Evolutionary conservation across 1,140 invertebrate species (phyloP), one percentile per base, ranked within the genome.

Genomic region (Cryptotermes secundus): DNA sequence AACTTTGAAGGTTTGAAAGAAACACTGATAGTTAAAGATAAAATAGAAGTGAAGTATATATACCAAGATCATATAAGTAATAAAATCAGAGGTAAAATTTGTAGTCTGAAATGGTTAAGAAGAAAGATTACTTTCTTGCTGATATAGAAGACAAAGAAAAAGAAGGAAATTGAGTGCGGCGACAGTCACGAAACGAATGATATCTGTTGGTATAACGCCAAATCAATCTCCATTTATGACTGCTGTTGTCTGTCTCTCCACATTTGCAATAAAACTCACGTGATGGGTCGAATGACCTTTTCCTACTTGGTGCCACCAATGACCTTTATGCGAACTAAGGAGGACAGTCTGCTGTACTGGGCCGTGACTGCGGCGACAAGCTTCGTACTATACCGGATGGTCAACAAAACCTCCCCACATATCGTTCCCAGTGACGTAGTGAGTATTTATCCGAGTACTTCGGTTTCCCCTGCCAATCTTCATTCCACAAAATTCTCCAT

Each of bases 221-320:
- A 72, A 72, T 72, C 59, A 72, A 31, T 72, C 59, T 72, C 59
- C 59, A 72, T 72, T 72, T 72, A 72, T 72, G 59, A 31, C 59
- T 72, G 59, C 26, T n/a, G 26, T 72, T 10, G 59, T 72, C 26
- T 72, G 59, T 72, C 26, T 72, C n/a, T 72, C 59, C 59, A 72
- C 59, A 31, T 26, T 12, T n/a, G n/a, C n/a, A 72, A 72, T 72
- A 72, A 72, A 72, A 72, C 59, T 72, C 26, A 72, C 26, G 26
- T n/a, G 59, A 72, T 72, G 59, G 59, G 26, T 26, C 59, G 59
- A 72, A 31, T 72, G 59, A 72, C 59, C 59, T 72, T 72, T 72
- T 72, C 59, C 59, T 72, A n/a, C 59, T 72, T 72, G 59, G 59
- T 72, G 59, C 59, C 59, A 72, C 59, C 59, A 72, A n/a, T 72